Percentiles rank a stretch among this genome's conserved stretches.
Evolutionary conservation across 1,140 invertebrate species (phyloP).

Genomic region (Tenebrio molitor): DNA sequence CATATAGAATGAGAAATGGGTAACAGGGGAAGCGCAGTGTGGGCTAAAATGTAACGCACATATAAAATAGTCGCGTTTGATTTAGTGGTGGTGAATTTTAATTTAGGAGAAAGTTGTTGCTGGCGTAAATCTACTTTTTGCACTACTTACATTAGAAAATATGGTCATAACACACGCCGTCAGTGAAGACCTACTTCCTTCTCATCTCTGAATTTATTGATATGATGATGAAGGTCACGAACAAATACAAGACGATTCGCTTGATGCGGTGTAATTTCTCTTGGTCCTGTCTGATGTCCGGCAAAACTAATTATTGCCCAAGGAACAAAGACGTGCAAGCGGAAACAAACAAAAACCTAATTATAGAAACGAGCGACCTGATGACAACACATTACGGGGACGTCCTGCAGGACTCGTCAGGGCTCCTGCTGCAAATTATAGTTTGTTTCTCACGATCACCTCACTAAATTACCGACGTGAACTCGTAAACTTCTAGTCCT

Average conservation of each 20-base stretch:
- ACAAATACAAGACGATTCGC: conserved; percentile 21
- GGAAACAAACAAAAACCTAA: conserved; percentile 63
- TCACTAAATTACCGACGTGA: conserved; percentile 58
- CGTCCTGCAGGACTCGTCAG: conserved; percentile 63
- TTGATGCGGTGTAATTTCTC: conserved; percentile 42
- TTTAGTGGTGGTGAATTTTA: conserved; percentile 48
- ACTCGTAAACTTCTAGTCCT: conserved; percentile 48
- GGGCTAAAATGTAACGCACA: conserved; percentile 27
- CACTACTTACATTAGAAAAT: conserved; percentile 45
- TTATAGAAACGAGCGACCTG: conserved; percentile 63
- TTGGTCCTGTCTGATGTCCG: conserved; percentile 41
- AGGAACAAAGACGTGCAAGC: conserved; percentile 56
- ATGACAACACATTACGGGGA: conserved; percentile 64
- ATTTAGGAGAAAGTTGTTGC: conserved; percentile 46
- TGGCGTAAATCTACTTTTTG: conserved; percentile 45
- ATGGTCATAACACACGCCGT: background rate
- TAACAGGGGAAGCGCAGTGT: conserved; percentile 27
- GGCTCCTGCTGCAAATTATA: conserved; percentile 58
- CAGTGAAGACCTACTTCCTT: background rate
- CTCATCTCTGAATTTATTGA: background rate
- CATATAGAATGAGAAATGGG: conserved; percentile 38
- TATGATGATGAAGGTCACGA: conserved; percentile 33
- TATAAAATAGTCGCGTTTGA: conserved; percentile 48
- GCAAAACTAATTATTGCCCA: conserved; percentile 61
- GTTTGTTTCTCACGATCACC: conserved; percentile 61